phyloP scores from a whole-genome alignment of 2,888 invertebrate species.

The Clanis bilineata region DNA sequence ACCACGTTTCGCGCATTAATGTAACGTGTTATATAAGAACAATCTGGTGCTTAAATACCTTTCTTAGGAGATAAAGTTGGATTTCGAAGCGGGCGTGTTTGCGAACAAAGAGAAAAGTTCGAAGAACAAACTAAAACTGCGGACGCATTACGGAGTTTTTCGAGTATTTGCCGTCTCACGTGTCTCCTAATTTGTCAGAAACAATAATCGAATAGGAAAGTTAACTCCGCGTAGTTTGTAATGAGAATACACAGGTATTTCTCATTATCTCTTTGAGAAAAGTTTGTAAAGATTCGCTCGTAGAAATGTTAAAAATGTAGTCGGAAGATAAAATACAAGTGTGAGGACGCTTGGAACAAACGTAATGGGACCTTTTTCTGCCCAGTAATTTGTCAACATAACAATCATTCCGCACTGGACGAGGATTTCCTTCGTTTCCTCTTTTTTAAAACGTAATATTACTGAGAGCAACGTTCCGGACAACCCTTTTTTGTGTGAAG shows the following conservation, averaged over 20 bases:
- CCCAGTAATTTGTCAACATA: slow-evolving; percentile 53
- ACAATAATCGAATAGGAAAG: slow-evolving; percentile 22
- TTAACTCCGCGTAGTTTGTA: slow-evolving; percentile 22
- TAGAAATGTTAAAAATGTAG: not conserved
- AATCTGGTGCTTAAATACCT: slow-evolving; percentile 27
- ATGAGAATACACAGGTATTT: slow-evolving; percentile 19
- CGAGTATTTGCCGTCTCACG: slow-evolving; percentile 37
- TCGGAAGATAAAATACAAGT: no score
- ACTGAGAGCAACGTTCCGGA: slow-evolving; percentile 43
- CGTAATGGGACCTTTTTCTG: not conserved
- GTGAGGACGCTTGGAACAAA: not conserved
- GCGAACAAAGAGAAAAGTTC: slow-evolving; percentile 52
- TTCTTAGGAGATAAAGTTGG: slow-evolving; percentile 46
- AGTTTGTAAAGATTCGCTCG: not conserved
- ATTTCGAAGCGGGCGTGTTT: slow-evolving; percentile 47
- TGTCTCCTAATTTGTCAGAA: slow-evolving; percentile 35
- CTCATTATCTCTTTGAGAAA: not conserved
- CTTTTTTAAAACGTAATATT: slow-evolving; percentile 55
- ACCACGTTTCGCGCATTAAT: not conserved
- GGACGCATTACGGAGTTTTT: slow-evolving; percentile 54
- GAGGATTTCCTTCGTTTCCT: slow-evolving; percentile 44
- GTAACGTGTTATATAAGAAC: not conserved
- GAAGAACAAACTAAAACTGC: slow-evolving; percentile 54
- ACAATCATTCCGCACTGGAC: slow-evolving; percentile 45
- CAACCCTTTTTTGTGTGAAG: slow-evolving; percentile 58